Base-by-base conservation (phyloP, 1,140 invertebrate genomes). In the Cotesia glomerata region DNA sequence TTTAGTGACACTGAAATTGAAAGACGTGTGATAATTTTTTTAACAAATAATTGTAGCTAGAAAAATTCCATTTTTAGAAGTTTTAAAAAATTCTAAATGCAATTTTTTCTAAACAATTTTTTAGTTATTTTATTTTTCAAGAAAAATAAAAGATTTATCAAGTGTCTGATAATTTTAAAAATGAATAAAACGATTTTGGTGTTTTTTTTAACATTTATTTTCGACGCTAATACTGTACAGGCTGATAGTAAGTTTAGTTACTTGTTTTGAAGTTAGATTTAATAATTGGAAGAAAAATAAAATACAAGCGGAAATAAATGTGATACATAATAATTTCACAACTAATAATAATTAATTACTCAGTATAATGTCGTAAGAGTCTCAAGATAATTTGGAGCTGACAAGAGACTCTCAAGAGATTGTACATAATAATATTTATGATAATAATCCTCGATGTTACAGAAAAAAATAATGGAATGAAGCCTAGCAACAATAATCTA, bases 151-250 rank as follows among this genome's bases (percentile, higher is more conserved):
- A 56, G 14, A 68, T 34, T 34, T 13, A 14, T 36, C 18, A 69
- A 16, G 11, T 35, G 26, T 1, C 1, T 26, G 26, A 26, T 26
- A 26, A 26, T 26, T 26, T 26, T 26, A 26, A 0, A 2, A 26
- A 26, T 26, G 2, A 26, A 26, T 26, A 26, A 26, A 26, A 26
- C 26, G 26, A 26, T 26, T 26, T 26, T 63, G 72, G 74, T 72
- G 73, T 73, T 78, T 74, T 65, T 54, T 63, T 71, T 73, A 63
- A 77, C 72, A 82, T 78, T 84, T 81, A 84, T 80, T 77, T 76
- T 56, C 76, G 79, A 84, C 79, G 80, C 79, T 85, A 84, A 85
- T 82, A 84, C 82, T 85, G 82, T 85, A 85, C 81, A 85, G 78
- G 84, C 76, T 82, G 78, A 71, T 77, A 79, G 72, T 78, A 74